These are phyloP conservation scores for Malacoraja senta DNA, from an alignment of 2,797 vertebrate genomes.

Conservation along the genomic window DNA sequence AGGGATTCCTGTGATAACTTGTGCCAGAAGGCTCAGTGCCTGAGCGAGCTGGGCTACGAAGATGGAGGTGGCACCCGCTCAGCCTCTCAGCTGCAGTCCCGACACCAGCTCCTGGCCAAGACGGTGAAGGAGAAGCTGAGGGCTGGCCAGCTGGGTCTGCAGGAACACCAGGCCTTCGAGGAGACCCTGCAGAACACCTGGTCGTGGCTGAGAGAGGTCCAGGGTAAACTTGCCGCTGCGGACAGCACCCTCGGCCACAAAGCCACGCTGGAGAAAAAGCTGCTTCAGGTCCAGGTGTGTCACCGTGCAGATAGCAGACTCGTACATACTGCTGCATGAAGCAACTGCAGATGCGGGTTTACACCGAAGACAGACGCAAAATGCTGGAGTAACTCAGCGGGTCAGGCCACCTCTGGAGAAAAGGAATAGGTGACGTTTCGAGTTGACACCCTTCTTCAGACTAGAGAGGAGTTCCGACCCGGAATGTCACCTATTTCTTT, in stretches of 20 bases:
- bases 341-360: no score
- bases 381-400: no score
- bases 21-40: conserved; percentile 74
- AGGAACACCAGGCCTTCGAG: conserved; percentile 87
- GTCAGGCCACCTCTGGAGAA: no score
- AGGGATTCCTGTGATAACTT: conserved; percentile 88
- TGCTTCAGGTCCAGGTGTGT: conserved; percentile 79
- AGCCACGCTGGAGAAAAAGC: conserved; percentile 72
- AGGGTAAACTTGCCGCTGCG: conserved; percentile 70
- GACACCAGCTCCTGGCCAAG: conserved; percentile 76
- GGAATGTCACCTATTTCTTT: no score
- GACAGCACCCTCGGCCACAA: conserved; percentile 80
- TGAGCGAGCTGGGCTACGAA: conserved; percentile 75
- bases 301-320: not conserved
- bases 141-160: conserved; percentile 75
- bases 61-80: conserved; percentile 72
- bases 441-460: no score
- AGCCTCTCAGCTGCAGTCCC: conserved; percentile 74
- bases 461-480: no score
- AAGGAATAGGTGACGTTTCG: no score
- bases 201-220: conserved; percentile 74
- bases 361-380: no score
- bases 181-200: conserved; percentile 78
- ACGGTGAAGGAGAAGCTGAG: conserved; percentile 69
- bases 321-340: no score